Evolutionary conservation across 30 jellyfish, hydroid and myxozoan species (phyloP), one percentile per base, ranked within the genome.

Genomic region (Cassiopea xamachana): DNA sequence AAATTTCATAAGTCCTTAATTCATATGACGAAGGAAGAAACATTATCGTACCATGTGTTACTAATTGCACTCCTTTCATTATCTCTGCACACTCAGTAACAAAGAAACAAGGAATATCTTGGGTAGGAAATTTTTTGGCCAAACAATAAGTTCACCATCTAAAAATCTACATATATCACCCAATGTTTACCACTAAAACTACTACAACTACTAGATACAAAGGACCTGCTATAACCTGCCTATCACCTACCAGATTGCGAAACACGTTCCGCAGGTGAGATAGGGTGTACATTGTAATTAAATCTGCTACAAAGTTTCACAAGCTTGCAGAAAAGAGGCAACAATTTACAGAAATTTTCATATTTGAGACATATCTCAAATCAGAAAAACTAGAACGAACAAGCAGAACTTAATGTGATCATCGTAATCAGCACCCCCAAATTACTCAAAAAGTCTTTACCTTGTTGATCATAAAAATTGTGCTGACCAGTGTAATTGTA

Each of bases 141-240:
- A 44, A 85, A 92, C 93, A 85, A 13, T 79, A 73, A 48, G 47
- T 39, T 85, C 62, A 82, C 91, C 91, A 70, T 70, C 87, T 55
- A 58, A n/a, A 82, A 71, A 82, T 82, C 14, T 60, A 82, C 91
- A 82, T 68, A 82, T 60, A 82, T 82, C 46, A 18, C 49, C 79
- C 79, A 2, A 2, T 70, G 47, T 4, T 70, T 5, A 8, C 13
- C 48, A 13, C 12, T 18, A 45, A 2, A 70, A 2, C 13, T 70
- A 7, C 5, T 9, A 51, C 9, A 9, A 4, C 4, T 51, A n/a
- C n/a, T n/a, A n/a, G n/a, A n/a, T n/a, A n/a, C n/a, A n/a, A n/a
- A n/a, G n/a, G n/a, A n/a, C n/a, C n/a, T n/a, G n/a, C n/a, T n/a
- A n/a, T n/a, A n/a, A n/a, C n/a, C n/a, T n/a, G n/a, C n/a, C n/a